Conservation (phyloP, 2,888 invertebrate species). For the Hypsopygia costalis region DNA sequence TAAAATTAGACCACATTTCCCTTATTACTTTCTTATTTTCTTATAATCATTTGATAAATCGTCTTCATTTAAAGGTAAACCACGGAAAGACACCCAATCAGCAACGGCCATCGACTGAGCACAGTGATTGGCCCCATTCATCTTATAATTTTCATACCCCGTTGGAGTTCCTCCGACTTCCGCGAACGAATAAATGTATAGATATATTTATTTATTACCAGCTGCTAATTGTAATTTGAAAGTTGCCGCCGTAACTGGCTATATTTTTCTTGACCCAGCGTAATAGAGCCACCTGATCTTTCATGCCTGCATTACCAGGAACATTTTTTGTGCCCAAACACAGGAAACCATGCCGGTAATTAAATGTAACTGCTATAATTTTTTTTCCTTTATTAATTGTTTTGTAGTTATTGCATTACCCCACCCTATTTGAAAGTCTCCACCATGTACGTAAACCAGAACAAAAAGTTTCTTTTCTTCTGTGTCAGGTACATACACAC, state of each 20-base stretch:
- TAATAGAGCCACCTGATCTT: constrained; percentile 43
- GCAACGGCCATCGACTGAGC: constrained; percentile 27
- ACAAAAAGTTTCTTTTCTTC: constrained; percentile 31
- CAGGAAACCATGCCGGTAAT: constrained; percentile 41
- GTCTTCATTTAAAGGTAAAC: constrained; percentile 9
- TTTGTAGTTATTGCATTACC: constrained; percentile 21
- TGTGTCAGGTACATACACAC: constrained; percentile 51
- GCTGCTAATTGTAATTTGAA: constrained; percentile 30
- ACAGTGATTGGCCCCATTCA: constrained; percentile 32
- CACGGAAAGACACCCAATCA: constrained; percentile 10
- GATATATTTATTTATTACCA: constrained; percentile 39
- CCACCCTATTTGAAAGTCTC: constrained; percentile 30
- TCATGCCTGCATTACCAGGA: constrained; percentile 52
- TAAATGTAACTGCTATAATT: constrained; percentile 35
- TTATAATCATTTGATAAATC: constrained; percentile 19
- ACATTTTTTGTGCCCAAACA: constrained; percentile 37
- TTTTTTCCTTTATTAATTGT: constrained; percentile 25
- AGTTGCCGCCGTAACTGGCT: constrained; percentile 42
- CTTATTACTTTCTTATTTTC: constrained; percentile 24
- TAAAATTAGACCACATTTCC: constrained; percentile 40
- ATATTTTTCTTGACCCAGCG: constrained; percentile 49
- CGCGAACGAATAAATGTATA: constrained; percentile 42
- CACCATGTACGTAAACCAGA: constrained; percentile 37
- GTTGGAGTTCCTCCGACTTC: constrained; percentile 25
- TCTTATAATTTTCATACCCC: constrained; percentile 19